These are phyloP conservation scores for Abrostola triplasia DNA, from an alignment of 2,888 invertebrate genomes.

Conservation along the genomic window DNA sequence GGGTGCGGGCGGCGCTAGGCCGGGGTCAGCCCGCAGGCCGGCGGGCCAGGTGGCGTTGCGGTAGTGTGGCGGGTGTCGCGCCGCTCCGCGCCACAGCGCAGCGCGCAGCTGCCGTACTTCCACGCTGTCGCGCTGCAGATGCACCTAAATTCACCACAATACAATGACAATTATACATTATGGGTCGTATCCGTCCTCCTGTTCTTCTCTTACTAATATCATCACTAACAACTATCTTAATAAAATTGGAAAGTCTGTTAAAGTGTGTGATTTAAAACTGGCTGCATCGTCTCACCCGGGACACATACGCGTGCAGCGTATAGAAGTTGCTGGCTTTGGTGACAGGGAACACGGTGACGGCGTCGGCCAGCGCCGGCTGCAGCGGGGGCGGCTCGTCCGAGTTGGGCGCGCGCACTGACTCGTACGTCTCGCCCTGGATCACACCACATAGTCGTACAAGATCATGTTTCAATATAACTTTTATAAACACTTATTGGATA, in stretches of 20 bases:
- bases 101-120: constrained; percentile 55
- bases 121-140: constrained; percentile 72
- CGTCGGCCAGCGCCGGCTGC: constrained; percentile 77
- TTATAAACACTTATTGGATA: too few species aligned
- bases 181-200: too few species aligned
- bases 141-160: constrained; percentile 67
- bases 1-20: constrained; percentile 79
- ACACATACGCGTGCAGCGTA: constrained; percentile 92
- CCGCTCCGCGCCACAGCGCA: constrained; percentile 58
- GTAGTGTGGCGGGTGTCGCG: constrained; percentile 68
- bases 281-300: constrained; percentile 58
- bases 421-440: constrained; percentile 25
- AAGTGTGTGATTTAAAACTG: too few species aligned
- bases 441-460: too few species aligned
- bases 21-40: constrained; percentile 85
- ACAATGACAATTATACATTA: too few species aligned
- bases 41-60: constrained; percentile 94
- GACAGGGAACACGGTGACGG: constrained; percentile 91
- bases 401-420: constrained; percentile 12
- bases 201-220: too few species aligned
- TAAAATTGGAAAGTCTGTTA: too few species aligned
- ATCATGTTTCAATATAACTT: too few species aligned
- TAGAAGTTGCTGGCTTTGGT: constrained; percentile 89
- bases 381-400: constrained; percentile 58
- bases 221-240: too few species aligned